Evolutionary conservation across 2,113 vertebrate species (phyloP), one percentile per base, ranked within the genome.

Genomic region (Sebastes fasciatus): DNA sequence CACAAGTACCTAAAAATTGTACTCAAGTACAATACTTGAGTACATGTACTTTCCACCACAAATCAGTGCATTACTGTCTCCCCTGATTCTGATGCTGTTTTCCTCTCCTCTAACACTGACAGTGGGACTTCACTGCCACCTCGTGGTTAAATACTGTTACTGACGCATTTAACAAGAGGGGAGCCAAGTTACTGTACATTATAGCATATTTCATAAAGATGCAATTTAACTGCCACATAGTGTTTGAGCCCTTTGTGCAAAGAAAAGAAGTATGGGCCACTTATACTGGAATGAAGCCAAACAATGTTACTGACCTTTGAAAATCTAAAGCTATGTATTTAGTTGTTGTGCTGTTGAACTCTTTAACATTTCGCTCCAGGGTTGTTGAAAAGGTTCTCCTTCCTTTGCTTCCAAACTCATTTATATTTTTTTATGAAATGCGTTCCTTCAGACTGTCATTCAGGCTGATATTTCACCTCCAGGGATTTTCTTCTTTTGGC

Each of bases 41-140:
- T 1, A 4, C 2, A 51, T 49, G 10, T 48, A 0, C 16, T 72
- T 66, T 57, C 42, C 21, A 19, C 1, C 2, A 11, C 5, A 43
- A 62, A 43, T 42, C 16, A 48, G 1, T 40, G 64, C 2, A 16
- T 52, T 0, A 10, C 64, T 43, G 13, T 21, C n/a, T 5, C 17
- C 26, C 55, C 42, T 73, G 45, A 11, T 16, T 10, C 21, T 60
- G 57, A 51, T 12, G 0, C 17, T 43, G 49, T 5, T 21, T 17
- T 1, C 0, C 55, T 26, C 4, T 57, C 26, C 55, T 4, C 10
- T 14, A 48, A 64, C n/a, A 43, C 49, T 67, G 42, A 40, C 7
- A 17, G 54, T 67, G 40, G 74, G 16, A 52, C 80, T 90, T 76
- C 10, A 91, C 80, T 92, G 87, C 88, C 89, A 85, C 54, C 91